Conservation (phyloP, 1,140 invertebrate species). For the Solenopsis fugax region DNA sequence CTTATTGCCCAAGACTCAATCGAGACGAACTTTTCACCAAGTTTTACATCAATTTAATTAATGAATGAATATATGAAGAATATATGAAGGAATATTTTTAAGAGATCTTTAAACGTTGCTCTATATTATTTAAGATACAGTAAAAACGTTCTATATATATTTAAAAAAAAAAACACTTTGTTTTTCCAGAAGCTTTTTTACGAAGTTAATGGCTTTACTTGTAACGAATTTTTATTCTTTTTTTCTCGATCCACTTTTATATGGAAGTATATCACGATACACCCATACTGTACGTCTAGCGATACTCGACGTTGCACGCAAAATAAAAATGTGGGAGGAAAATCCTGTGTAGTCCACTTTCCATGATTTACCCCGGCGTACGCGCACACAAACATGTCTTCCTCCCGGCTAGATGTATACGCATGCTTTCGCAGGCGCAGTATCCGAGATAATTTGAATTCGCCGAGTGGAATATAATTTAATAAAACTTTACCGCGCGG, state of each 20-base stretch:
- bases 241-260: conserved; percentile 13
- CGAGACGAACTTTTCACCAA: not conserved
- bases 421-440: conserved; percentile 29
- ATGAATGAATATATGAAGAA: too few species aligned
- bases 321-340: conserved; percentile 50
- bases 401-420: conserved; percentile 18
- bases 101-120: not conserved
- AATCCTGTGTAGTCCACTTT: conserved; percentile 62
- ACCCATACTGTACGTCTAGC: conserved; percentile 33
- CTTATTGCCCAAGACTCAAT: not conserved
- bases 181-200: not conserved
- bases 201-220: conserved; percentile 8
- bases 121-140: not conserved
- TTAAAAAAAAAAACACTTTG: not conserved
- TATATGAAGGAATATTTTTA: too few species aligned
- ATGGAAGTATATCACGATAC: conserved; percentile 36
- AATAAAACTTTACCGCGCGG: conserved; percentile 65
- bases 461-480: conserved; percentile 66
- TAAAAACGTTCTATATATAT: not conserved
- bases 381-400: conserved; percentile 35
- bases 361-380: conserved; percentile 52
- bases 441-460: conserved; percentile 66
- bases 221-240: conserved; percentile 10
- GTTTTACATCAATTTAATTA: not conserved
- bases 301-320: conserved; percentile 52